phyloP scores from a whole-genome alignment of 2,797 vertebrate species.

The Phrynocephalus forsythii region DNA sequence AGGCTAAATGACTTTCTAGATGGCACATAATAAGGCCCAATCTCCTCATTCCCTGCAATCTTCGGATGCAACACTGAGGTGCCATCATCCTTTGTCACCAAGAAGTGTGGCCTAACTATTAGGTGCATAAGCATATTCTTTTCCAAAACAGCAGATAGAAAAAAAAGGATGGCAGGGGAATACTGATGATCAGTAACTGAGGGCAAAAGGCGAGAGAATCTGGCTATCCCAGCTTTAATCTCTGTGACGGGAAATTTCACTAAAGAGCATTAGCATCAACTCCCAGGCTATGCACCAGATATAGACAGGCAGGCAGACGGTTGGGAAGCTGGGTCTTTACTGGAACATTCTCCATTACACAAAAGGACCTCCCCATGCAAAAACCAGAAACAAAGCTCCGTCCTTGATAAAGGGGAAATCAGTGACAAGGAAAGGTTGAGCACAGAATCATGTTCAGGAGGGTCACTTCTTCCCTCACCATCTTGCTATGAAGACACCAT shows the following conservation, averaged over 20 bases:
- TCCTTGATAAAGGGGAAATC: too few species aligned
- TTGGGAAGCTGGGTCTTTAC: background rate
- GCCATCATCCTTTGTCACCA: background rate
- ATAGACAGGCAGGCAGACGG: background rate
- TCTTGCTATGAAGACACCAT: too few species aligned
- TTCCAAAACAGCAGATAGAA: background rate
- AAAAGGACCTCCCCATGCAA: too few species aligned
- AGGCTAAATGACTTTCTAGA: background rate
- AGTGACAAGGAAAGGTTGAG: too few species aligned
- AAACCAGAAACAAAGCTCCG: too few species aligned
- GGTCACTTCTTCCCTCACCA: too few species aligned
- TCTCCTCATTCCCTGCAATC: background rate
- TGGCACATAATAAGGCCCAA: background rate
- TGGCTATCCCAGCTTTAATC: slow-evolving; percentile 3
- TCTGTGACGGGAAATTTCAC: background rate
- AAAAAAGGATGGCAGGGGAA: background rate
- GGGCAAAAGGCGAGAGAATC: slow-evolving; percentile 3
- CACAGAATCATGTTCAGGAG: too few species aligned
- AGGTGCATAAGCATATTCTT: background rate
- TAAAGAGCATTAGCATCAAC: slow-evolving; percentile 11
- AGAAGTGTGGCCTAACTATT: background rate
- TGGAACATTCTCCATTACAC: background rate
- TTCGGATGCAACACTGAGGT: background rate
- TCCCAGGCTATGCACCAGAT: background rate
- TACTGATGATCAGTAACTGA: background rate